These are phyloP conservation scores for Callipepla californica DNA, from an alignment of 2,113 vertebrate genomes.

Conservation along the genomic window DNA sequence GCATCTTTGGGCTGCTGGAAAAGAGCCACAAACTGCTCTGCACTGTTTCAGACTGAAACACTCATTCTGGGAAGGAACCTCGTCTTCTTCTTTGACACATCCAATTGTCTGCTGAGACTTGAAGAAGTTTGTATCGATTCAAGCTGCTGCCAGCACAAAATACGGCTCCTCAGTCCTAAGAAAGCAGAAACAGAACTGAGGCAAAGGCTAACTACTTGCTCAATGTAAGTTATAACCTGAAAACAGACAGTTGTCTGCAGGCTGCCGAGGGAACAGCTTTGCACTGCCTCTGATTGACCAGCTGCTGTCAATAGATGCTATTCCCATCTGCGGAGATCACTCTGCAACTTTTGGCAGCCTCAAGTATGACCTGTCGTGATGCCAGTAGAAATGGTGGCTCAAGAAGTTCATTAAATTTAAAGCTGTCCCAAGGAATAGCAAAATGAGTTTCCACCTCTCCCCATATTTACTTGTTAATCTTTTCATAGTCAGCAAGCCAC, in stretches of 20 bases:
- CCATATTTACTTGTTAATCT: not conserved
- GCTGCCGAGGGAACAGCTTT: not conserved
- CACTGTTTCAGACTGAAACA: not conserved
- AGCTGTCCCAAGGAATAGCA: not conserved
- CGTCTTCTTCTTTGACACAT: not conserved
- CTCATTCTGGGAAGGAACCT: not conserved
- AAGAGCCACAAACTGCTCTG: not conserved
- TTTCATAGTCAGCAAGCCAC: not conserved
- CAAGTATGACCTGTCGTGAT: not conserved
- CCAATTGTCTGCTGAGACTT: not conserved
- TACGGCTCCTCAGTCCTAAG: not conserved
- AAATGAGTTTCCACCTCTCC: not conserved
- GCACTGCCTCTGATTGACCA: not conserved
- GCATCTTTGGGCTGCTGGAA: not conserved
- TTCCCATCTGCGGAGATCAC: not conserved
- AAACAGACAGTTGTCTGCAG: not conserved
- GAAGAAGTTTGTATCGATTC: not conserved
- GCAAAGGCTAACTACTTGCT: conserved; percentile 1
- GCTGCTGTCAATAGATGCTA: not conserved
- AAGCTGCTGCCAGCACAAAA: not conserved
- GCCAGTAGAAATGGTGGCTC: not conserved
- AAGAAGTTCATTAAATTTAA: not conserved
- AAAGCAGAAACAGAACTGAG: not conserved
- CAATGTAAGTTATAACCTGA: not conserved
- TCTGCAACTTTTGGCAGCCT: not conserved